Conservation (phyloP, 2,888 invertebrate genomes). For the Pseudococcus viburni region DNA sequence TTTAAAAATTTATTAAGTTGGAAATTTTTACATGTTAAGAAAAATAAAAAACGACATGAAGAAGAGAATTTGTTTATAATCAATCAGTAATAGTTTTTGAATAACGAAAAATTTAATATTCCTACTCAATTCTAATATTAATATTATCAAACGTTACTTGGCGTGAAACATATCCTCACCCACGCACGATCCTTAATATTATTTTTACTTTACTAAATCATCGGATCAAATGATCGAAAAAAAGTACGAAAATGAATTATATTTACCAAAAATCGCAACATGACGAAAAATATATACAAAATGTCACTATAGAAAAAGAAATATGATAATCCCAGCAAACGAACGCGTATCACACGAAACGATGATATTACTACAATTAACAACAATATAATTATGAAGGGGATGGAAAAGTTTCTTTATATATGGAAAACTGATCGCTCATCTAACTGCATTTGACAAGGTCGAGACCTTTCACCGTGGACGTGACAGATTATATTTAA, state of each 20-base stretch:
- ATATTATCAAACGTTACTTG: too few species aligned
- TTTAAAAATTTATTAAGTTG: too few species aligned
- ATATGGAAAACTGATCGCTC: slow-evolving; percentile 42
- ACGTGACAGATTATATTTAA: slow-evolving; percentile 16
- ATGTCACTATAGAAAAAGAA: background rate
- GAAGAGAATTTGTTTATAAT: too few species aligned
- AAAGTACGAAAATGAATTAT: background rate
- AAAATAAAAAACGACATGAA: too few species aligned
- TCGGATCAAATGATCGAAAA: background rate
- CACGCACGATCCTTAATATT: too few species aligned
- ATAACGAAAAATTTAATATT: too few species aligned
- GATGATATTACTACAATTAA: slow-evolving; percentile 23
- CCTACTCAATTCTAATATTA: too few species aligned
- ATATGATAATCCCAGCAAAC: background rate
- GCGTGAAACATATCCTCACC: too few species aligned
- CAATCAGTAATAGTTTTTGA: too few species aligned
- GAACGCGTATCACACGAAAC: background rate
- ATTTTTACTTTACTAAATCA: too few species aligned
- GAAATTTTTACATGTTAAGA: too few species aligned
- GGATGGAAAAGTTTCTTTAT: slow-evolving; percentile 48
- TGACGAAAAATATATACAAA: background rate
- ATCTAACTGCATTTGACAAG: slow-evolving; percentile 59
- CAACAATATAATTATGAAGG: slow-evolving; percentile 28
- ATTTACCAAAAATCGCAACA: slow-evolving; percentile 59
- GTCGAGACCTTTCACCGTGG: slow-evolving; percentile 56